Base-by-base conservation (phyloP, 2,113 vertebrate genomes). In the Eudyptes chrysolophus region DNA sequence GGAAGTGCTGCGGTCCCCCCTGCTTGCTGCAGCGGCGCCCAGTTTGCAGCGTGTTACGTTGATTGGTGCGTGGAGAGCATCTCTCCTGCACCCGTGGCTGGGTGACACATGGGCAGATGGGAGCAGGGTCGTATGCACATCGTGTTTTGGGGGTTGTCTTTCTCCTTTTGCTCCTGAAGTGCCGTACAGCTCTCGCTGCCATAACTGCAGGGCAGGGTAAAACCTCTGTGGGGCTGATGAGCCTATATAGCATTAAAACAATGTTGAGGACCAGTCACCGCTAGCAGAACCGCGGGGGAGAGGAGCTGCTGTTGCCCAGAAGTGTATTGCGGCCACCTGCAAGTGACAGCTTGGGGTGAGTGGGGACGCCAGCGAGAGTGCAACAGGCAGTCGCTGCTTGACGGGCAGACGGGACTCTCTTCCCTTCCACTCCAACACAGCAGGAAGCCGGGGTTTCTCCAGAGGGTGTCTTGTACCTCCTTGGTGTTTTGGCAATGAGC, bases 361-460 rank as follows among this genome's bases (percentile, higher is more conserved):
- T 7, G n/a, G 36, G 36, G 79, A 40, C 49, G 44, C 6, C 11
- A 6, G 2, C 2, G 1, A 24, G 55, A 27, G 27, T 14, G 34
- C 36, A 17, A 10, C 65, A 40, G 78, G 27, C 15, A 0, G 38
- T 42, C 5, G 1, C 62, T 52, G 69, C 6, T 14, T 11, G 22
- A 13, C 2, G 1, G 20, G 11, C 1, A 0, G 54, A 16, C 1
- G 1, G 40, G n/a, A 77, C 62, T 57, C 1, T 0, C 2, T 51
- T 32, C 42, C n/a, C 58, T 78, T 70, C 62, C 44, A 13, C 5
- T 16, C 19, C 58, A 36, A 11, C 19, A 6, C 11, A 13, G 71
- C 42, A 30, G 2, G 0, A 16, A 51, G 48, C 42, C 0, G 0
- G 38, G 10, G 12, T 16, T 76, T 64, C 57, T 49, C 9, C 1